Evolutionary conservation across 2,888 invertebrate genomes (phyloP).

Genomic region (Psylliodes chrysocephalus): DNA sequence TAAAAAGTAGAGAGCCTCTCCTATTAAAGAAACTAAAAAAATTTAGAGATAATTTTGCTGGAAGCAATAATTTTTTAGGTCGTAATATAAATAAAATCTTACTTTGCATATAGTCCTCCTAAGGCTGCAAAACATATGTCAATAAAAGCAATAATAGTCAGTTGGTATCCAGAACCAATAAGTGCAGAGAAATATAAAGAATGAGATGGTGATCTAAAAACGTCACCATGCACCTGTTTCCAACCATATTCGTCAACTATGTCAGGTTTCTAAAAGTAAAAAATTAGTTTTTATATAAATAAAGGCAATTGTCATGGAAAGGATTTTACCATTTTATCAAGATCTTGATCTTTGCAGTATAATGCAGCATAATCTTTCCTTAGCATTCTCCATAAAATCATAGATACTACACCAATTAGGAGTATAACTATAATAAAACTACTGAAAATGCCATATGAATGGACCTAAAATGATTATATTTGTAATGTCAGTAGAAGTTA

Average conservation of each 20-base stretch:
- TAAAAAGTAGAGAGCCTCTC: conserved; percentile 94
- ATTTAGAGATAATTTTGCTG: too few relatives aligned
- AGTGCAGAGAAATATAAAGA: conserved; percentile 93
- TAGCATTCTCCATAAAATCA: conserved; percentile 98
- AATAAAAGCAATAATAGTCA: conserved; percentile 89
- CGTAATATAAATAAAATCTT: too few relatives aligned
- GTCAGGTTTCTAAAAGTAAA: conserved; percentile 82
- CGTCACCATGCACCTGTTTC: conserved; percentile 99
- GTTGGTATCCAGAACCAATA: conserved; percentile 95
- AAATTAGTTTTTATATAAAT: too few relatives aligned
- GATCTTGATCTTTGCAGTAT: conserved; percentile 97
- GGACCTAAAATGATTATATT: conserved; percentile 85
- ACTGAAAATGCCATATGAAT: conserved; percentile 99
- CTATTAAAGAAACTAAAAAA: too few relatives aligned
- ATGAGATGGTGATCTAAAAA: conserved; percentile 94
- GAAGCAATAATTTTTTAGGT: too few relatives aligned
- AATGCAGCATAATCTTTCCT: conserved; percentile 99
- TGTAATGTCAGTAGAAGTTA: too few relatives aligned
- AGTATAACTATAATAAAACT: conserved; percentile 99
- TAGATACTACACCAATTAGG: conserved; percentile 95
- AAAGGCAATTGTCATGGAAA: too few relatives aligned
- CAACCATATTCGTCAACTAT: conserved; percentile 99
- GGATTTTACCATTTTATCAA: conserved; percentile 91
- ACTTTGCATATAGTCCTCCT: conserved; percentile 98
- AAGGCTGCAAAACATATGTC: conserved; percentile 97